Evolutionary conservation across 2,113 vertebrate genomes (phyloP), one percentile per base, ranked within the genome.

Genomic region (Plectropomus leopardus): DNA sequence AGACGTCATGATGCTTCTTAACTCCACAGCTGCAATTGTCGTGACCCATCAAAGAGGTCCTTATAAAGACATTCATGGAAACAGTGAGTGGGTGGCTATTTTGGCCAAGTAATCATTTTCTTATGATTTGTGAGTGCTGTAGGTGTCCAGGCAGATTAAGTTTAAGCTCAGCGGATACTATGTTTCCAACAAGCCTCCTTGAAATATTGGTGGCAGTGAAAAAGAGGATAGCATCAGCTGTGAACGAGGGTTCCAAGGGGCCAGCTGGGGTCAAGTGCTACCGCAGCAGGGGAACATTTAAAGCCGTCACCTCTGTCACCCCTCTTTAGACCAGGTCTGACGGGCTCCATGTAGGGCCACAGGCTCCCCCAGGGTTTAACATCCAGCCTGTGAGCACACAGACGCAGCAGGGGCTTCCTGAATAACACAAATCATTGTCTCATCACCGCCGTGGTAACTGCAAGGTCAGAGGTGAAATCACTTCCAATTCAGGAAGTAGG

Each of bases 391-490:
- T 54, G 72, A 76, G 67, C 51, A 53, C 76, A 81, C 50, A 77
- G 54, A 40, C 57, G n/a, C 85, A 78, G 80, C 76, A 11, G 60
- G 73, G 61, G 73, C 54, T 53, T 72, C 77, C 76, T 53, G 34
- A 47, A 58, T 21, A 58, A 78, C 77, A 80, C 63, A 74, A 86
- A 86, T 90, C 84, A 88, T 60, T 85, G 82, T 83, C 77, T 76
- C 45, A 72, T 76, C 61, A 65, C 54, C 9, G 16, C 2, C 19
- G 50, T 36, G 66, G 53, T 11, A 54, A 63, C 57, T 4, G 7
- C 16, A 14, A 58, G 78, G 66, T 84, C 86, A 80, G 34, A 85
- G 90, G 82, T 88, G 23, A 84, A 75, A 77, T 54, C 60, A 64
- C 75, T 89, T 73, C 45, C 45, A 67, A 70, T 79, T 72, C 82